These are phyloP conservation scores for Pediacus dermestoides DNA, from an alignment of 2,888 invertebrate genomes.

Conservation along the genomic window DNA sequence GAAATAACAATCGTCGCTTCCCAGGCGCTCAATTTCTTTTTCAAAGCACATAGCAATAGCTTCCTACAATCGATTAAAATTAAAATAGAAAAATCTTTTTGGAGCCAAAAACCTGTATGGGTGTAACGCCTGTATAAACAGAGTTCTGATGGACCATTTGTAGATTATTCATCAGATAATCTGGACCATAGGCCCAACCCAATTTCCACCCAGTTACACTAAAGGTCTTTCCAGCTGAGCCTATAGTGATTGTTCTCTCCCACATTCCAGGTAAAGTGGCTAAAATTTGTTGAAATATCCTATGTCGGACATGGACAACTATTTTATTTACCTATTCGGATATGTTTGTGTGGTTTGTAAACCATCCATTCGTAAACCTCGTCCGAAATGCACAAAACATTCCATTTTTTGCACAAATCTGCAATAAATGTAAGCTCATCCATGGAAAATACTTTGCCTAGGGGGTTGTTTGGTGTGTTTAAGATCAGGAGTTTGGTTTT, in stretches of 20 bases:
- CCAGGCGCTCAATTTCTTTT: slow-evolving; percentile 67
- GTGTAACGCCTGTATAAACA: slow-evolving; percentile 87
- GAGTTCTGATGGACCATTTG: slow-evolving; percentile 92
- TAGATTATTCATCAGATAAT: slow-evolving; percentile 71
- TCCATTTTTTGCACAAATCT: slow-evolving; percentile 84
- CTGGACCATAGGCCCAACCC: slow-evolving; percentile 95
- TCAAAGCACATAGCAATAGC: slow-evolving; percentile 90
- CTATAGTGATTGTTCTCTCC: slow-evolving; percentile 94
- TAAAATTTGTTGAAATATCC: no score
- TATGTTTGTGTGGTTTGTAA: slow-evolving; percentile 76
- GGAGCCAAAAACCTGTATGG: slow-evolving; percentile 62
- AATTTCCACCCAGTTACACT: slow-evolving; percentile 97
- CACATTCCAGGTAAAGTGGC: slow-evolving; percentile 95
- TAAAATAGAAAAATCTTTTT: not conserved
- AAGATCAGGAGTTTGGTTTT: slow-evolving; percentile 93
- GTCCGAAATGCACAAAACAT: slow-evolving; percentile 89
- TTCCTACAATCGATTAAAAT: slow-evolving; percentile 63
- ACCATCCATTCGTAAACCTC: slow-evolving; percentile 99
- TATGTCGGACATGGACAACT: not conserved
- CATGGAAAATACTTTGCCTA: slow-evolving; percentile 82
- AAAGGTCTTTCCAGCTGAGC: slow-evolving; percentile 97
- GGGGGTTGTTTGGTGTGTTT: slow-evolving; percentile 98
- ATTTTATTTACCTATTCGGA: slow-evolving; percentile 73
- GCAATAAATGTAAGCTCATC: slow-evolving; percentile 76
- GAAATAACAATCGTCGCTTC: slow-evolving; percentile 79